Base-by-base conservation (phyloP, 2,888 invertebrate species). In the Patella depressa region DNA sequence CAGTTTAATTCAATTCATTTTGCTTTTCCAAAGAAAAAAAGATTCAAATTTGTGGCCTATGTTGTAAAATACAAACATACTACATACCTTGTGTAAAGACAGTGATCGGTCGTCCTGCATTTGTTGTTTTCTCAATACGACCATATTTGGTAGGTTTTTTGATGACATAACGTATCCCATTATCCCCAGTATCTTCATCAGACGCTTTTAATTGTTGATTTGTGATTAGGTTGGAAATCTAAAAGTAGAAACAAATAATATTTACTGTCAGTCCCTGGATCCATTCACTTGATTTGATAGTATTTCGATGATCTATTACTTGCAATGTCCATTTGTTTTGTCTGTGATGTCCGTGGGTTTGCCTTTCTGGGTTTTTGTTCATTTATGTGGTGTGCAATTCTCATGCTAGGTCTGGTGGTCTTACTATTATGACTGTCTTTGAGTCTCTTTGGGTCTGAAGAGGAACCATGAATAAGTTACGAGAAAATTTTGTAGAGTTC, bases 71-170 rank as follows among this genome's bases (percentile, higher is more conserved):
- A 34, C 4, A 34, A 34, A 34, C 34, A 34, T 34, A 5, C 5
- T 34, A 15, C 75, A 70, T 77, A 89, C 89, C 88, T 83, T 90
- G 90, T 73, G 88, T 87, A 79, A 90, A 90, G 9, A 85, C 82
- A 5, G 74, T 75, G 24, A 89, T 79, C 29, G 83, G 79, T 15
- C 77, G 75, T 3, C 85, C 85, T 15, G 85, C 86, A 12, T 81
- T 82, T 12, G 80, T 79, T 9, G 80, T 85, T 73, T 85, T 84
- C 75, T 89, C 88, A 34, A 91, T 77, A 29, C 85, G 81, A 12
- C 91, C 91, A 79, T 85, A 81, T 55, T 80, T 79, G 5, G 91
- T 88, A 14, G 82, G 83, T 57, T 82, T 77, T 53, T 85, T 88
- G 54, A 91, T 84, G 24, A 81, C 81, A 82, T 84, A 90, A 54